Base-by-base conservation (phyloP, 1,140 invertebrate species). In the Drosophila rhopaloa region DNA sequence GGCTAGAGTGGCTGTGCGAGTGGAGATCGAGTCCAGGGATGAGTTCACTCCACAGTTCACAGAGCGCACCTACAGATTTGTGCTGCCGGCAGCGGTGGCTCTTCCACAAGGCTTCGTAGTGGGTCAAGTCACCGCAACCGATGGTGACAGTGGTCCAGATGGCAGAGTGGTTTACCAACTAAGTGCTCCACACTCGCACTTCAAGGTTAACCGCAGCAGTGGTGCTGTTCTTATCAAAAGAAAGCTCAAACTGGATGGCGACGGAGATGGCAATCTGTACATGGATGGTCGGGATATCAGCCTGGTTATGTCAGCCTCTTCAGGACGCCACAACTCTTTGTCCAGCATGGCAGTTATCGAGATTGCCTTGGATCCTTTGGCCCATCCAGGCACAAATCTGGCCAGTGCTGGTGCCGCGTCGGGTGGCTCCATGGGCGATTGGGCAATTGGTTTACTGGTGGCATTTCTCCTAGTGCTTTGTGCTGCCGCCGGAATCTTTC, bases 1-100 rank as follows among this genome's bases (percentile, higher is more conserved):
- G 27, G 95, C 96, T 0, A 95, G 94, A 8, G 96, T 97, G 0
- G 95, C 95, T 79, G 97, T 98, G 0, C 94, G 96, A 57, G 95
- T 99, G 1, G 96, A 97, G 89, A 96, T 99, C 65, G 96, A 98
- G 80, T 97, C 97, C 57, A 94, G 95, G 71, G 98, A 99, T 92
- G 98, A 99, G 93, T 99, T 97, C 93, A 95, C 96, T 89, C 98
- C 98, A 0, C 96, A 97, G 76, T 99, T 99, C 86, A 96, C 95
- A 0, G 96, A 98, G 88, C 94, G 95, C 57, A 96, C 96, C 1
- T 99, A 99, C 92, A 95, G 95, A 67, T 99, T 99, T 92, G 93
- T 94, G 5, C 93, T 98, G 24, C 95, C 95, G 4, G 95, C 95
- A 10, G 95, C 95, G 27, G 94, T 95, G 9, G 66, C 79, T 43